Conservation (phyloP, 2,888 invertebrate species). For the Agrenia bidenticulata region DNA sequence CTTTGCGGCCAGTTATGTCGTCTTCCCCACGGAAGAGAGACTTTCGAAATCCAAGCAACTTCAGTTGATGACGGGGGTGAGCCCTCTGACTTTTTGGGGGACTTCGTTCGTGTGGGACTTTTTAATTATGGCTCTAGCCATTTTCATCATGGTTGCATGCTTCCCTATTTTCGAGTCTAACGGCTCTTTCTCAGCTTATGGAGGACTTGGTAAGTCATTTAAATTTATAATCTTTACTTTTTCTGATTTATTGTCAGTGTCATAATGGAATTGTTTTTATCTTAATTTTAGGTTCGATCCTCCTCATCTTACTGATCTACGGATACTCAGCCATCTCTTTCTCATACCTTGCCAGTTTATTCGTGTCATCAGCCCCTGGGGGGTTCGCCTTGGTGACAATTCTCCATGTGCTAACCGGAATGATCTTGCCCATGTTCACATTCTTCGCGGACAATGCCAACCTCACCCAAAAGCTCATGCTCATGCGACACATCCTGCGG, state of each 20-base stretch:
- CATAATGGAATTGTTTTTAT: too few species aligned
- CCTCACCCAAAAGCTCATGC: conserved; percentile 13
- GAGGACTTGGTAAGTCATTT: conserved; percentile 17
- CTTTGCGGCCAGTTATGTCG: conserved; percentile 35
- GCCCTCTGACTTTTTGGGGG: conserved; percentile 57
- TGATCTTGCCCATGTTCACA: conserved; percentile 32
- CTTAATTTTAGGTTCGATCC: conserved; percentile 57
- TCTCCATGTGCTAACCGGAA: conserved; percentile 52
- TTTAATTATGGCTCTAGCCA: conserved; percentile 55
- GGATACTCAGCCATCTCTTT: conserved; percentile 66
- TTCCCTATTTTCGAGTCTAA: conserved; percentile 31
- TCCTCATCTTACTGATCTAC: conserved; percentile 62
- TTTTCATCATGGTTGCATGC: conserved; percentile 54
- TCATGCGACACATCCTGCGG: conserved; percentile 27
- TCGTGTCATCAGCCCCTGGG: conserved; percentile 60
- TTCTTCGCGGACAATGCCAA: conserved; percentile 30
- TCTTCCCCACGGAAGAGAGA: conserved; percentile 41
- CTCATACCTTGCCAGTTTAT: conserved; percentile 64
- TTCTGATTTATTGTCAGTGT: neutral
- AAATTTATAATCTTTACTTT: neutral
- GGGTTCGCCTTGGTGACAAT: conserved; percentile 58
- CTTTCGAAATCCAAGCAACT: conserved; percentile 55
- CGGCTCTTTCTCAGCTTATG: conserved; percentile 29
- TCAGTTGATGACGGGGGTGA: conserved; percentile 57
- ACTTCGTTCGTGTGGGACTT: conserved; percentile 58